These are phyloP conservation scores for Allophyes oxyacanthae DNA, from an alignment of 2,888 invertebrate species.

Conservation along the genomic window DNA sequence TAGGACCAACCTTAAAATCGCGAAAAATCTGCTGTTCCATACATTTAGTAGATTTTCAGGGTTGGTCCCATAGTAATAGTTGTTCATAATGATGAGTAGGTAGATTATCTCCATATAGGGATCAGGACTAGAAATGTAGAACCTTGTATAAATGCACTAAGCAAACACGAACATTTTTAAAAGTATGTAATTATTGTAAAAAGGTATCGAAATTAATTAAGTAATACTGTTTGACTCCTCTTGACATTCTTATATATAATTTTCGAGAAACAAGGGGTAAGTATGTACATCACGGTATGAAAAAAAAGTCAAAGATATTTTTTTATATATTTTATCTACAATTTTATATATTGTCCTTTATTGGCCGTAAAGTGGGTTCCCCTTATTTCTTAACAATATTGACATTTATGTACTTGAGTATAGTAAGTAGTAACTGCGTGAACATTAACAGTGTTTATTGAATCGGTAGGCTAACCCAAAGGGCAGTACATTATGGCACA, in stretches of 20 bases:
- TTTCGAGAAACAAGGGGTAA: constrained; percentile 63
- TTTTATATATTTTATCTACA: constrained; percentile 44
- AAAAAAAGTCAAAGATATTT: constrained; percentile 21
- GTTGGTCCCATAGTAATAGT: too few relatives aligned
- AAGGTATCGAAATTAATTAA: constrained; percentile 84
- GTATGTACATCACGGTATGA: constrained; percentile 37
- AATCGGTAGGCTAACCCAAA: constrained; percentile 76
- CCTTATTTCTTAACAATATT: constrained; percentile 53
- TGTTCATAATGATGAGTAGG: too few relatives aligned
- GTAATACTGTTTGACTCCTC: constrained; percentile 86
- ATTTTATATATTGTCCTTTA: constrained; percentile 43
- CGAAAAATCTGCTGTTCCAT: too few relatives aligned
- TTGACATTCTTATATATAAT: constrained; percentile 67
- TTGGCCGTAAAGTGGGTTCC: constrained; percentile 27
- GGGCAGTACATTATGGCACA: constrained; percentile 83
- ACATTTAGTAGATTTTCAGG: too few relatives aligned
- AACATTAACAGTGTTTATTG: constrained; percentile 59
- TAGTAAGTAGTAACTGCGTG: constrained; percentile 54
- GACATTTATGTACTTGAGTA: constrained; percentile 48
- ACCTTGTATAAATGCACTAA: constrained; percentile 72
- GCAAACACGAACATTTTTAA: constrained; percentile 66
- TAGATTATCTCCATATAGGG: too few relatives aligned
- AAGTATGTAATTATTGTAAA: constrained; percentile 70
- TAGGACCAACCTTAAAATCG: too few relatives aligned
- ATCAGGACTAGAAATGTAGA: too few relatives aligned